Evolutionary conservation across 2,888 invertebrate genomes (phyloP).

Genomic region (Polylopha cassiicola): DNA sequence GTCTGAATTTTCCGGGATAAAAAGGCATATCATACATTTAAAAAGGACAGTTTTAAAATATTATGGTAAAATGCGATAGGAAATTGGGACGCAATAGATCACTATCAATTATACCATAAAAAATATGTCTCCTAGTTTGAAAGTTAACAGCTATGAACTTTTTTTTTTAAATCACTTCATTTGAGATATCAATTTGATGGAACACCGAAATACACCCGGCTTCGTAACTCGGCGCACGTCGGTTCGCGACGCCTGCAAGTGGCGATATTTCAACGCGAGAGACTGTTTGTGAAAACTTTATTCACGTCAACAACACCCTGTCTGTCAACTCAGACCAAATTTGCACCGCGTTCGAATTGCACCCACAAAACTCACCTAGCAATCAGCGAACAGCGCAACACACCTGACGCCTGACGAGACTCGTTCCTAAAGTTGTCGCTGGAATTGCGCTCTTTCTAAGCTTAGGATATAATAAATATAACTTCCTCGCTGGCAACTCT

Average conservation of each 20-base stretch:
- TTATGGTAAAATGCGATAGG: not conserved
- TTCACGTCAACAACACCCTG: slow-evolving; percentile 51
- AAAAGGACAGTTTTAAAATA: too few relatives aligned
- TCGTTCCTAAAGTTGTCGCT: slow-evolving; percentile 9
- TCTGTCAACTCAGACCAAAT: slow-evolving; percentile 50
- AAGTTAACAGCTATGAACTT: not conserved
- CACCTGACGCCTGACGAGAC: slow-evolving; percentile 19
- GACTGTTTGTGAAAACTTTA: slow-evolving; percentile 62
- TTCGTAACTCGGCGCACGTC: slow-evolving; percentile 40
- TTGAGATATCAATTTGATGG: slow-evolving; percentile 2
- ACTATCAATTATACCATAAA: too few relatives aligned
- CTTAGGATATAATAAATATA: slow-evolving; percentile 13
- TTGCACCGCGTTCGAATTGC: slow-evolving; percentile 34
- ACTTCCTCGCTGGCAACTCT: slow-evolving; percentile 7
- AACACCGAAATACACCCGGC: slow-evolving; percentile 24
- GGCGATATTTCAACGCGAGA: slow-evolving; percentile 51
- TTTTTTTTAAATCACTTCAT: not conserved
- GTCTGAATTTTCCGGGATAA: too few relatives aligned
- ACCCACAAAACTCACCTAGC: slow-evolving; percentile 36
- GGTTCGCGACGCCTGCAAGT: slow-evolving; percentile 58
- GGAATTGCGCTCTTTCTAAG: slow-evolving; percentile 18
- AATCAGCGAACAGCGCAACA: slow-evolving; percentile 30
- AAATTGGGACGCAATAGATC: too few relatives aligned
- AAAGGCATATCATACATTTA: too few relatives aligned
- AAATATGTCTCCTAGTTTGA: too few relatives aligned